A percentile compares a stretch with the other conserved stretches of the same genome.
phyloP scores from a whole-genome alignment of 2,797 vertebrate genomes.

The Prionace glauca region DNA sequence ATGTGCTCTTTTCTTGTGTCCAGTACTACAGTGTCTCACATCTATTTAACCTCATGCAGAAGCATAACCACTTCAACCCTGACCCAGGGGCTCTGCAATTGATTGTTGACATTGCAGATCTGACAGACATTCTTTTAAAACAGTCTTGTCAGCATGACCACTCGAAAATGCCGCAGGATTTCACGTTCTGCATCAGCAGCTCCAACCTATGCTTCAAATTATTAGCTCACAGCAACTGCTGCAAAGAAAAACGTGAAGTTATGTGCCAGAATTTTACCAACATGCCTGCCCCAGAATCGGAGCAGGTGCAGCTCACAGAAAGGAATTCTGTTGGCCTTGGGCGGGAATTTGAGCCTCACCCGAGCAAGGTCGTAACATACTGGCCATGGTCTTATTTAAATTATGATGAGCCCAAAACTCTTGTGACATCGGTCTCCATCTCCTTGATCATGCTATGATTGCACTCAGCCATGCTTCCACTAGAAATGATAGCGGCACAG shows the following conservation, averaged over 20 bases:
- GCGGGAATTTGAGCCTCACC: too few species aligned
- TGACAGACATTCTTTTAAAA: background rate
- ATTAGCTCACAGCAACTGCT: background rate
- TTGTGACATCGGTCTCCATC: background rate
- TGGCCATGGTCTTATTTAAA: background rate
- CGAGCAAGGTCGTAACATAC: too few species aligned
- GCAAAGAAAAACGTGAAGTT: background rate
- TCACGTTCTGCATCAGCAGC: background rate
- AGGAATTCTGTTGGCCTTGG: too few species aligned
- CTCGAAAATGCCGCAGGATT: background rate
- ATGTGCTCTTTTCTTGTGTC: background rate
- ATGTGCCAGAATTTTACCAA: too few species aligned
- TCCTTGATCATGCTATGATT: background rate
- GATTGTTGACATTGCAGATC: background rate
- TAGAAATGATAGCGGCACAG: background rate
- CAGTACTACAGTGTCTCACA: background rate
- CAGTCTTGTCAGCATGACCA: background rate
- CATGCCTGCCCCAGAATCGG: too few species aligned
- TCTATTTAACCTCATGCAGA: background rate
- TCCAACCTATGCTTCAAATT: background rate
- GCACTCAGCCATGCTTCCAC: background rate
- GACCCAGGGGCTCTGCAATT: background rate
- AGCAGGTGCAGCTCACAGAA: too few species aligned
- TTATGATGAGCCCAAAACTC: background rate
- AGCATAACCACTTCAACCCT: background rate